phyloP scores from a whole-genome alignment of 2,797 vertebrate species.

The Periparus ater region DNA sequence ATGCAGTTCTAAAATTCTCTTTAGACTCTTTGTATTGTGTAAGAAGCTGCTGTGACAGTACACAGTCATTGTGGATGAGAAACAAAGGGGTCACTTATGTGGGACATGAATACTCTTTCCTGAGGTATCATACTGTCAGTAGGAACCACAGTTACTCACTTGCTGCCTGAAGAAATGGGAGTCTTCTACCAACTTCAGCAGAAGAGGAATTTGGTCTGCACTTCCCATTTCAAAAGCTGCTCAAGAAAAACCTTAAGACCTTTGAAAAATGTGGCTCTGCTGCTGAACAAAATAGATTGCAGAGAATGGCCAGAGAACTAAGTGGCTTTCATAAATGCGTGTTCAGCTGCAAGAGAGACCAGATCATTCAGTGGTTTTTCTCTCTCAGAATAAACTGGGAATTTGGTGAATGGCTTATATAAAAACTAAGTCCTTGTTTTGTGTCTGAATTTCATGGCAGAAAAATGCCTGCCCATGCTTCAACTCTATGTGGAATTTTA shows the following conservation, averaged over 20 bases:
- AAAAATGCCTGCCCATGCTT: neutral
- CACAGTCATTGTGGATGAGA: neutral
- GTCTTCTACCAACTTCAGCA: neutral
- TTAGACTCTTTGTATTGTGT: neutral
- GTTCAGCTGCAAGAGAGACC: neutral
- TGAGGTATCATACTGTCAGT: neutral
- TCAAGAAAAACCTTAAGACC: neutral
- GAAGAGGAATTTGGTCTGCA: neutral
- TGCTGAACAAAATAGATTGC: neutral
- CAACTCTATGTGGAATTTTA: neutral
- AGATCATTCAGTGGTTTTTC: neutral
- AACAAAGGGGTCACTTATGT: neutral
- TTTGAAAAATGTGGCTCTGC: neutral
- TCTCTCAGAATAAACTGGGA: neutral
- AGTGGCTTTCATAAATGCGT: neutral
- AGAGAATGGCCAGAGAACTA: neutral
- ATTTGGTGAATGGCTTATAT: neutral
- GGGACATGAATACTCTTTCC: neutral
- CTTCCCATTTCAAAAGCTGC: neutral
- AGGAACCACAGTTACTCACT: neutral
- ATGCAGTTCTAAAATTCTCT: neutral
- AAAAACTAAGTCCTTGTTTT: neutral
- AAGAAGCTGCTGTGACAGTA: neutral
- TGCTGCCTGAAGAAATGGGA: neutral
- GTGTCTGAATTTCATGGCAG: neutral